Conservation (phyloP, 2,113 vertebrate species). For the Lipophrys pholis region DNA sequence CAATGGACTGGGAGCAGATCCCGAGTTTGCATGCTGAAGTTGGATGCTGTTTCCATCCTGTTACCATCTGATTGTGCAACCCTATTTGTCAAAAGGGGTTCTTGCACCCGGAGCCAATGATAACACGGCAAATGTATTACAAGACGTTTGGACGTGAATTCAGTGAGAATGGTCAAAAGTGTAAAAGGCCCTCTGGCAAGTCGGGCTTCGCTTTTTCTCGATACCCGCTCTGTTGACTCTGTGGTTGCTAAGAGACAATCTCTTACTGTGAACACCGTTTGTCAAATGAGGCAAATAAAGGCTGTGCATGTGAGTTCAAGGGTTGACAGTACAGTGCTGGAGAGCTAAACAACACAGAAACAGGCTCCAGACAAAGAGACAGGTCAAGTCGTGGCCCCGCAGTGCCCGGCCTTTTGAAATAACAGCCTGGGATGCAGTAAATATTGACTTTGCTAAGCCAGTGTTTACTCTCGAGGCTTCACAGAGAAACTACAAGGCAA, state of each 20-base stretch:
- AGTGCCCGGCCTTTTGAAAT: conserved; percentile 62
- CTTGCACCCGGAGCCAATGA: conserved; percentile 61
- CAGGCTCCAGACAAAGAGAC: conserved; percentile 59
- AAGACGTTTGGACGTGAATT: conserved; percentile 50
- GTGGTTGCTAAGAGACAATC: conserved; percentile 66
- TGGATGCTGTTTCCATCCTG: conserved; percentile 54
- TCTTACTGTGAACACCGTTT: conserved; percentile 55
- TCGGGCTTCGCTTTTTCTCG: conserved; percentile 17
- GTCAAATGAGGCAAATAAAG: conserved; percentile 48
- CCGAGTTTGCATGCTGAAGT: conserved; percentile 61
- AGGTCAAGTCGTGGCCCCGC: conserved; percentile 30
- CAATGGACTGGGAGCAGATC: conserved; percentile 33
- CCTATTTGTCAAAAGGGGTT: conserved; percentile 64
- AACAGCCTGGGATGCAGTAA: conserved; percentile 70
- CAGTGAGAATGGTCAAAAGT: conserved; percentile 12
- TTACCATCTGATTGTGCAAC: conserved; percentile 62
- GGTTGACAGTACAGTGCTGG: conserved; percentile 40
- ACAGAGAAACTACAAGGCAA: conserved; percentile 44
- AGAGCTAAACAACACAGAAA: conserved; percentile 57
- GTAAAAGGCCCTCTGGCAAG: conserved; percentile 29
- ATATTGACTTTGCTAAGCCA: conserved; percentile 77
- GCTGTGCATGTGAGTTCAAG: conserved; percentile 44
- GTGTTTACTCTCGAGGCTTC: conserved; percentile 68
- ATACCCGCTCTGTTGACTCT: conserved; percentile 55
- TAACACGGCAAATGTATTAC: conserved; percentile 70